These are phyloP conservation scores for Toxotes chatareus DNA, from an alignment of 2,113 vertebrate genomes.

Conservation along the genomic window DNA sequence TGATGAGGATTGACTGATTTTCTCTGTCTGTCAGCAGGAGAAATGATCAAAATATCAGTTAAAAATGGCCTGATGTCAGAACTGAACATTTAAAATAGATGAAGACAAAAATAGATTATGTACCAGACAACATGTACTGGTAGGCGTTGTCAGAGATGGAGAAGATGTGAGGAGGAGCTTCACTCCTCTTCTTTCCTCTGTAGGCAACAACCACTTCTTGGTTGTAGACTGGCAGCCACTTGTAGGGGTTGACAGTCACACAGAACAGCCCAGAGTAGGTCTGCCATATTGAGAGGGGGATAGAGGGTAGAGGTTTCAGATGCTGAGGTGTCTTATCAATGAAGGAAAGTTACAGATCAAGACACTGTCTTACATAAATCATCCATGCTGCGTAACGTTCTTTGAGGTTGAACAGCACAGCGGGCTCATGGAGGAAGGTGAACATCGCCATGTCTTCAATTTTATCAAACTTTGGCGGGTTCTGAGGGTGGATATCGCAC, in stretches of 20 bases:
- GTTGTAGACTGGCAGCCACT: slow-evolving; percentile 91
- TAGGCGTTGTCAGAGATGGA: slow-evolving; percentile 94
- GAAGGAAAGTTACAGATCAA: too few relatives aligned
- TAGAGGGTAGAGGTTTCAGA: neutral
- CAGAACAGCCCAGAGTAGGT: slow-evolving; percentile 93
- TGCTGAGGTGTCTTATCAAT: too few relatives aligned
- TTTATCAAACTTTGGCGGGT: slow-evolving; percentile 94
- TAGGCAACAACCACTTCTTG: slow-evolving; percentile 89
- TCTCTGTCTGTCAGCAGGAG: slow-evolving; percentile 86
- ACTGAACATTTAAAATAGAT: slow-evolving; percentile 9
- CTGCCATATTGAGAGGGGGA: slow-evolving; percentile 76
- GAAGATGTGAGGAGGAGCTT: slow-evolving; percentile 93
- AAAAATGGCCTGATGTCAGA: neutral
- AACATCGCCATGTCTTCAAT: slow-evolving; percentile 95
- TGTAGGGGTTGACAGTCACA: slow-evolving; percentile 92
- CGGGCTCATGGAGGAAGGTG: slow-evolving; percentile 92
- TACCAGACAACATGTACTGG: slow-evolving; percentile 92
- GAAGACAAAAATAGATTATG: slow-evolving; percentile 53
- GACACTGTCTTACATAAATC: slow-evolving; percentile 87
- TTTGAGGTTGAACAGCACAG: slow-evolving; percentile 94
- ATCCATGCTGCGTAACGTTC: slow-evolving; percentile 96
- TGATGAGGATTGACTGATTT: slow-evolving; percentile 95
- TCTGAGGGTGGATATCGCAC: slow-evolving; percentile 85
- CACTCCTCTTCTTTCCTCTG: slow-evolving; percentile 91
- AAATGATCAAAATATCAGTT: neutral